Percentiles rank a stretch among this genome's conserved stretches.
These are phyloP conservation scores for Ictidomys tridecemlineatus DNA, from an alignment of 2,113 vertebrate genomes.

Conservation along the genomic window DNA sequence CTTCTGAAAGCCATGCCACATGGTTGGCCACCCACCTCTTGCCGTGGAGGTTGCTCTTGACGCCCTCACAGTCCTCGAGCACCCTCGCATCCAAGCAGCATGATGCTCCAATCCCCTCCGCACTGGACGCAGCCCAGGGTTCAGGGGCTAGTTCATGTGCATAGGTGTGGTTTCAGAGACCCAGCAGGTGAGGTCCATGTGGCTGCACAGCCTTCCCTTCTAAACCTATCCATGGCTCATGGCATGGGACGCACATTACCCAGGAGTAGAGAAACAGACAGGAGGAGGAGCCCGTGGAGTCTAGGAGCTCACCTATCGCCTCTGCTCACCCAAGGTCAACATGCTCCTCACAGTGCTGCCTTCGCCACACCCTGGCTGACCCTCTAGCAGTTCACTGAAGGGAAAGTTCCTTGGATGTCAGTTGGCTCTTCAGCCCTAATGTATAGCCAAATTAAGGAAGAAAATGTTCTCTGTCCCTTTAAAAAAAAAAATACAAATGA, in stretches of 20 bases:
- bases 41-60: neutral
- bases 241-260: neutral
- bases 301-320: neutral
- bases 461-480: conserved; percentile 49
- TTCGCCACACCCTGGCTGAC: fast-evolving
- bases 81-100: neutral
- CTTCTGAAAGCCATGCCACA: fast-evolving
- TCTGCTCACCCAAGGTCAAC: fast-evolving
- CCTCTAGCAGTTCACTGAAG: neutral
- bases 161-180: neutral
- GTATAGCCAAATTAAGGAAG: neutral
- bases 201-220: neutral
- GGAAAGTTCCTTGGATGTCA: too few relatives aligned
- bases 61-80: fast-evolving
- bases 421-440: neutral
- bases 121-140: neutral
- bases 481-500: neutral
- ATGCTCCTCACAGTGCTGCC: fast-evolving
- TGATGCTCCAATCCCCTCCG: neutral
- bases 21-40: too few relatives aligned
- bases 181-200: neutral
- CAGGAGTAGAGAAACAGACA: neutral
- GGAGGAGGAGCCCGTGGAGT: fast-evolving
- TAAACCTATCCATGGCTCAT: neutral
- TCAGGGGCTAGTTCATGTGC: neutral